phyloP scores from a whole-genome alignment of 37 sponge, comb jelly and placozoan species.

The Mnemiopsis leidyi region DNA sequence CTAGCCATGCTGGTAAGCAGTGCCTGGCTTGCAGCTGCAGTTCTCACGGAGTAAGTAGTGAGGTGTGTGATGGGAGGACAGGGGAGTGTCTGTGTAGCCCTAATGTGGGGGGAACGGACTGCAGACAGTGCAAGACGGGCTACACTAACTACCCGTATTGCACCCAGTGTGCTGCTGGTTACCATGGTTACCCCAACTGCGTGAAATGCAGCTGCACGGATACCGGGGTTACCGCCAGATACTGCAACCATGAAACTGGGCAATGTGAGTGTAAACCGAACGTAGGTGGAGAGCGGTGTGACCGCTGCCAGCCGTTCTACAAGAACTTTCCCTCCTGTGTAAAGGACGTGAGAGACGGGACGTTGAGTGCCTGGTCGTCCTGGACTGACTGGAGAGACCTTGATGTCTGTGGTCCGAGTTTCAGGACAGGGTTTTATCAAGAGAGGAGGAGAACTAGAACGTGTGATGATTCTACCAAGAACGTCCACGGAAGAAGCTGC shows the following conservation, averaged over 20 bases:
- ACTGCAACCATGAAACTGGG: background rate
- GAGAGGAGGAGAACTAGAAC: background rate
- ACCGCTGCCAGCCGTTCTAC: background rate
- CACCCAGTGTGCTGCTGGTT: background rate
- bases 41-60: background rate
- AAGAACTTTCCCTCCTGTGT: background rate
- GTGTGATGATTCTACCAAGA: conserved; percentile 19
- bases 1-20: background rate
- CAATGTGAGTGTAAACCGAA: background rate
- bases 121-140: background rate
- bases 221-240: background rate
- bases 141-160: background rate
- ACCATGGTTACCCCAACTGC: background rate
- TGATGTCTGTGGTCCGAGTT: background rate
- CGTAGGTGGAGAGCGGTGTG: background rate
- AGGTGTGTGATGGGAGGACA: background rate
- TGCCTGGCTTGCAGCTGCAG: background rate
- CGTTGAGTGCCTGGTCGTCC: background rate
- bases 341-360: background rate
- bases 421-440: background rate
- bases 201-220: background rate
- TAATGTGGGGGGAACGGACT: background rate
- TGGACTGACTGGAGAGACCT: background rate
- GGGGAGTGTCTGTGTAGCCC: background rate
- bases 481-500: conserved; percentile 6